Percentiles rank a stretch among this genome's conserved stretches.
These are phyloP conservation scores for Zoanthus solanderi DNA, from an alignment of 92 coral and sea anemone genomes.

Conservation along the genomic window DNA sequence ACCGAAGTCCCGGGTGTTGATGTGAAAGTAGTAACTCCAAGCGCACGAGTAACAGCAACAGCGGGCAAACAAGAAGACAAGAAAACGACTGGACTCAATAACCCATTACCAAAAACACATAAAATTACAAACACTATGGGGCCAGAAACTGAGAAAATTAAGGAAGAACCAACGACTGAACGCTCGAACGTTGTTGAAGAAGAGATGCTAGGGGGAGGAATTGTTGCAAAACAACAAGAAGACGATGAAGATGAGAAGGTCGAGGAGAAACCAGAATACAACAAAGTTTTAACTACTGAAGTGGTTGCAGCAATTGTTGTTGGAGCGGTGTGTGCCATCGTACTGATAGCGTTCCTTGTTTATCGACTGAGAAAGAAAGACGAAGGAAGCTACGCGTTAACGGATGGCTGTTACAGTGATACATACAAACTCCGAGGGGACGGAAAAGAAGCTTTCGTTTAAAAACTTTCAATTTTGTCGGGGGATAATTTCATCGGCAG, in stretches of 20 bases:
- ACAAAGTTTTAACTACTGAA: conserved; percentile 81
- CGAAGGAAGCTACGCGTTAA: conserved; percentile 92
- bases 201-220: background rate
- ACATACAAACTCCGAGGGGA: conserved; percentile 85
- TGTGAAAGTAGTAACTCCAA: conserved; percentile 14
- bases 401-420: conserved; percentile 76
- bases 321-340: conserved; percentile 95
- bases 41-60: background rate
- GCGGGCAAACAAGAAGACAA: background rate
- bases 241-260: background rate
- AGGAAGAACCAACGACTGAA: conserved; percentile 33
- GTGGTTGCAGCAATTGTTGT: conserved; percentile 96
- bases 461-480: conserved; percentile 19
- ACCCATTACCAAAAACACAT: conserved; percentile 10
- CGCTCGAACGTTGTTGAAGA: background rate
- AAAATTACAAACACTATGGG: background rate
- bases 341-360: conserved; percentile 93
- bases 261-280: conserved; percentile 29
- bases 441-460: conserved; percentile 97
- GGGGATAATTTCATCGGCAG: background rate
- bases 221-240: background rate
- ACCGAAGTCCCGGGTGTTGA: conserved; percentile 29
- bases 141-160: background rate
- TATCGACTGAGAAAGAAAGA: conserved; percentile 95
- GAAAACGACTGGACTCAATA: background rate